Percentiles rank a stretch among this genome's conserved stretches.
Conservation (phyloP, 2,113 vertebrate species). For the Melanocharis versteri region DNA sequence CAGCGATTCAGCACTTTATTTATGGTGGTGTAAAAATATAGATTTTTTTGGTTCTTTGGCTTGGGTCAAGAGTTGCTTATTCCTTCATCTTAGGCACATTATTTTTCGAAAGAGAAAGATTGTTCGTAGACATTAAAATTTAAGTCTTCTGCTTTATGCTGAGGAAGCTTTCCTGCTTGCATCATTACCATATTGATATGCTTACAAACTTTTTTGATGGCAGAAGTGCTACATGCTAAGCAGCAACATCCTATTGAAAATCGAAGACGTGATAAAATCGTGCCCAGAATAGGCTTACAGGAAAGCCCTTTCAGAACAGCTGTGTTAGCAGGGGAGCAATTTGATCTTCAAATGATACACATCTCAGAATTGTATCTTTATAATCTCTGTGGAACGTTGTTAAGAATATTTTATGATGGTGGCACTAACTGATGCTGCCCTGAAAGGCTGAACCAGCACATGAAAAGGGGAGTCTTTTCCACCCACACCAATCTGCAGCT, state of each 20-base stretch:
- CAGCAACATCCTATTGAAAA: not conserved
- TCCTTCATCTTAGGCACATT: not conserved
- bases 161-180: constrained; percentile 1
- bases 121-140: not conserved
- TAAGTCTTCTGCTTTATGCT: not conserved
- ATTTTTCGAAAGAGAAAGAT: not conserved
- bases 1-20: not conserved
- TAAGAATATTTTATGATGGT: not conserved
- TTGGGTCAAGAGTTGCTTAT: not conserved
- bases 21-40: not conserved
- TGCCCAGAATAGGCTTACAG: not conserved
- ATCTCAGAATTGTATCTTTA: not conserved
- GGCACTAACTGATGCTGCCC: not conserved
- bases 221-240: not conserved
- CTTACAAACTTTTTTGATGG: not conserved
- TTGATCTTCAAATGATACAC: not conserved
- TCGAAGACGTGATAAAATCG: not conserved
- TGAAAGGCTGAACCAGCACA: not conserved
- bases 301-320: constrained; percentile 27
- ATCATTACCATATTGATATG: not conserved
- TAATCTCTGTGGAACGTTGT: not conserved
- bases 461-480: not conserved
- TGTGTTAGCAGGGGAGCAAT: not conserved
- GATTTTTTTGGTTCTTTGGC: not conserved
- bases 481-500: not conserved